Evolutionary conservation across 2,888 invertebrate genomes (phyloP), one percentile per base, ranked within the genome.

Genomic region (Alloplasta piceator): DNA sequence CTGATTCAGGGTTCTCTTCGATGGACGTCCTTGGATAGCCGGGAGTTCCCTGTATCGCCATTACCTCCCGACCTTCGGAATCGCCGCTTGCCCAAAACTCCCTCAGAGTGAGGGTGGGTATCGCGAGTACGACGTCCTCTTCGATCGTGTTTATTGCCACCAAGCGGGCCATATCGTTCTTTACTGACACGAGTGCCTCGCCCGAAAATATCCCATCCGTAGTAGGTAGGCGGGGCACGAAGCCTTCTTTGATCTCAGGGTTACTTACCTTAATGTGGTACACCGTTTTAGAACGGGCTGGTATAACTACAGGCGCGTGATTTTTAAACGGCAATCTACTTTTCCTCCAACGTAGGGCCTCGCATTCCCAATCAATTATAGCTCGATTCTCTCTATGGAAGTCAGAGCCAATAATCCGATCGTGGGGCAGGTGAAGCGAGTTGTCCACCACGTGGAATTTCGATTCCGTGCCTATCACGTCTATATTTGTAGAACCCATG

Each of bases 381-480:
- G 52, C 48, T 16, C 43, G 1, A 41, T 56, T 68, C 6, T 1
- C 9, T 6, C 4, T 39, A 10, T 55, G 52, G 39, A 55, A 67
- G 9, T 55, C 67, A 1, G 52, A 4, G 1, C 41, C 55, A 3
- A 55, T 9, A 38, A 64, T 64, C 36, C n/a, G 50, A 9, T 36
- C 50, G 5, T 64, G 64, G 5, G 9, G n/a, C 1, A 67, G 52
- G 1, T 14, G 52, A 9, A 67, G 52, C 1, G 66, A 52, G 12
- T 67, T 9, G 6, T 41, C 10, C 5, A 68, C 68, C 1, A 68
- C 68, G 41, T 68, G 68, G 26, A 68, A 68, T 26, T 68, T 46
- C 4, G 43, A 3, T 5, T 26, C 26, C 0, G 68, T 68, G 4
- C 56, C 68, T 5, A 26, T 9, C 2, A 68, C 36, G 4, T 68